phyloP scores from a whole-genome alignment of 2,888 invertebrate genomes.

The Caenorhabditis becei region DNA sequence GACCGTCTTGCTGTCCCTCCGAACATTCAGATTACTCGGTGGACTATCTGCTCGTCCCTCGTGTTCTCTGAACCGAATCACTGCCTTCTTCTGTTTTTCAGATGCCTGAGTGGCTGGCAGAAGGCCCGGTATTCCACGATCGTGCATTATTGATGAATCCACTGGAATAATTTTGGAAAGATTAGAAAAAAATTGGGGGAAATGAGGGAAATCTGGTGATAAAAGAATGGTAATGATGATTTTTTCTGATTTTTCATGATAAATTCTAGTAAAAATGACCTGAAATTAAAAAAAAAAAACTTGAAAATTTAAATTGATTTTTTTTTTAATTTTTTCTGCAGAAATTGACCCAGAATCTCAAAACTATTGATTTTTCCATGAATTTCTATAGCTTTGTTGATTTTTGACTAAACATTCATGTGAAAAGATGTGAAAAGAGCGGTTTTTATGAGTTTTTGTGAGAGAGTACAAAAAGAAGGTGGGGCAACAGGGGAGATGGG shows the following conservation, averaged over 20 bases:
- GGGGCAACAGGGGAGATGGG: no score
- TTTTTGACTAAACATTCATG: background rate
- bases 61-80: constrained; percentile 54
- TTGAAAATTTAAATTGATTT: no score
- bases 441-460: background rate
- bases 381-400: background rate
- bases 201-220: no score
- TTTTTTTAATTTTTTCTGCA: no score
- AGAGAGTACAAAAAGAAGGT: no score
- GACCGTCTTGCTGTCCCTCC: constrained; percentile 44
- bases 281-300: no score
- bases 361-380: no score
- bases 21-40: constrained; percentile 30
- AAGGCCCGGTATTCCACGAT: constrained; percentile 61
- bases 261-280: no score
- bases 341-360: no score
- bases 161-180: no score
- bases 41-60: constrained; percentile 54
- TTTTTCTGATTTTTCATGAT: no score
- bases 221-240: no score
- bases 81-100: constrained; percentile 47
- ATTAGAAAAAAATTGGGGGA: constrained; percentile 11
- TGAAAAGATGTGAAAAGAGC: background rate
- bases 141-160: constrained; percentile 51
- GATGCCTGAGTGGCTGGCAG: constrained; percentile 56